Percentiles rank a stretch among this genome's conserved stretches.
Evolutionary conservation across 2,797 vertebrate genomes (phyloP).

Genomic region (Sebastes steindachneri): DNA sequence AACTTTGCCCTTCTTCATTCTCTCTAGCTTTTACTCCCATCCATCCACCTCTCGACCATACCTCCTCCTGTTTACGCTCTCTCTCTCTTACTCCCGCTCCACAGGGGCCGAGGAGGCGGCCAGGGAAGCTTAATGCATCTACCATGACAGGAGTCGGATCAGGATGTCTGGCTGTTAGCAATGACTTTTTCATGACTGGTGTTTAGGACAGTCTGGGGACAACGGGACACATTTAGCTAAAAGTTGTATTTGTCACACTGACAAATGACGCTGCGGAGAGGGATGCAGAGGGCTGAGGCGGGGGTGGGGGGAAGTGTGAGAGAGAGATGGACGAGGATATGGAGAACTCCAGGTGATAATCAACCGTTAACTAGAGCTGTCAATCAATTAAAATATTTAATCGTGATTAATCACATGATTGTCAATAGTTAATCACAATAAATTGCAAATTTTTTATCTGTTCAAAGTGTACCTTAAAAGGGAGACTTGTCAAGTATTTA

Average conservation of each 20-base stretch:
- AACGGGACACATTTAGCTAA: constrained; percentile 62
- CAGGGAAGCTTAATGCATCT: constrained; percentile 58
- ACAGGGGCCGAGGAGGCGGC: constrained; percentile 27
- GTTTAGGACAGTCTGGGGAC: constrained; percentile 74
- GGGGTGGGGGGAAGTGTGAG: not conserved
- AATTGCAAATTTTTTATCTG: too few relatives aligned
- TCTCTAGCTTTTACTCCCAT: constrained; percentile 2
- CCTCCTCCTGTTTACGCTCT: constrained; percentile 17
- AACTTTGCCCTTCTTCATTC: constrained; percentile 19
- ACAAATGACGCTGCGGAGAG: constrained; percentile 50
- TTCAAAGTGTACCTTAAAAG: too few relatives aligned
- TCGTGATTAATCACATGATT: too few relatives aligned
- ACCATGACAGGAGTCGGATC: constrained; percentile 64
- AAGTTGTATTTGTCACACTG: constrained; percentile 64
- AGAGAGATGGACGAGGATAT: constrained; percentile 14
- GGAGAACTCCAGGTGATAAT: not conserved
- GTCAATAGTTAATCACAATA: too few relatives aligned
- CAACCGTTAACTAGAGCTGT: not conserved
- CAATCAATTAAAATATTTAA: too few relatives aligned
- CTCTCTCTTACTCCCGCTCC: constrained; percentile 14
- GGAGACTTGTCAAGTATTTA: too few relatives aligned
- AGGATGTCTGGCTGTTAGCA: constrained; percentile 64
- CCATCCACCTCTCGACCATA: not conserved
- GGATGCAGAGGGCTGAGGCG: not conserved
- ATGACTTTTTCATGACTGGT: constrained; percentile 63